These are phyloP conservation scores for Salvator merianae DNA, from an alignment of 2,113 vertebrate species.

Conservation along the genomic window DNA sequence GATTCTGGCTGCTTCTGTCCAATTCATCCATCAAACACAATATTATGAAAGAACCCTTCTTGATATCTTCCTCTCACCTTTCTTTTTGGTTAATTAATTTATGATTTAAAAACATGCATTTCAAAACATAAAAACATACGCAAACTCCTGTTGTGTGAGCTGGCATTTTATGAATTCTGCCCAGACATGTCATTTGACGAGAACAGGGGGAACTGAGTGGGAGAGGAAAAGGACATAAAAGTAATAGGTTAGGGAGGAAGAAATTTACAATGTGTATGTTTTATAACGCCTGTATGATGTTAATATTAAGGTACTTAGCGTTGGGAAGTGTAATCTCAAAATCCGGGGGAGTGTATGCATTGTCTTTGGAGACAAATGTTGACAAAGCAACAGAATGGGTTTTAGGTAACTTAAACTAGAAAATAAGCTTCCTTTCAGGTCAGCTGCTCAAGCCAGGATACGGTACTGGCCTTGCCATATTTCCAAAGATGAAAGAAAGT, in stretches of 20 bases:
- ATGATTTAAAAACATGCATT: accelerated
- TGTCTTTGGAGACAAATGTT: conserved; percentile 3
- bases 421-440: conserved; percentile 46
- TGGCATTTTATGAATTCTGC: neutral
- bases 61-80: neutral
- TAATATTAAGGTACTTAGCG: conserved; percentile 12
- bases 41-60: conserved; percentile 31
- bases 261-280: conserved; percentile 39
- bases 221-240: neutral
- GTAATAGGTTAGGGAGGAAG: conserved; percentile 14
- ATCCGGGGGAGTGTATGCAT: conserved; percentile 10
- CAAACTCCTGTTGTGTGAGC: neutral
- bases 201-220: neutral
- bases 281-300: conserved; percentile 26
- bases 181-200: neutral
- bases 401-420: conserved; percentile 38
- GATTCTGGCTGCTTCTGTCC: neutral
- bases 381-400: conserved; percentile 42
- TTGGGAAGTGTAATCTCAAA: conserved; percentile 36
- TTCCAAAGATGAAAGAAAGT: conserved; percentile 19
- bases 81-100: conserved; percentile 36
- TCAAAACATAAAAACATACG: conserved; percentile 19
- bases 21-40: conserved; percentile 40
- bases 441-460: conserved; percentile 11
- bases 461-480: conserved; percentile 17